Percentiles rank a stretch among this genome's conserved stretches.
Evolutionary conservation across 1,140 invertebrate species (phyloP).

Genomic region (Copidosoma floridanum): DNA sequence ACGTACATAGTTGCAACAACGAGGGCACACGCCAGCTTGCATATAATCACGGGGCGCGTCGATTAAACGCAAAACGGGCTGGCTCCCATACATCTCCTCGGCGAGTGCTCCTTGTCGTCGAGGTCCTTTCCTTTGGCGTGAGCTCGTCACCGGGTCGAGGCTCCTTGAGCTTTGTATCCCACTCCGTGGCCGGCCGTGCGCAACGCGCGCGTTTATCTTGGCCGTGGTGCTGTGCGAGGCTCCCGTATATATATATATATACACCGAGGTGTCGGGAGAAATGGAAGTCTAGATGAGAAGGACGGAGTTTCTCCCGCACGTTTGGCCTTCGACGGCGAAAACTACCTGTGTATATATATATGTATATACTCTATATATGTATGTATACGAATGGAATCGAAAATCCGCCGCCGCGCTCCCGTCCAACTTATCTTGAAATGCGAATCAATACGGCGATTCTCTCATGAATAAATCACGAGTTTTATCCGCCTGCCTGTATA

Average conservation of each 20-base stretch:
- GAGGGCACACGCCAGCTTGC: no score
- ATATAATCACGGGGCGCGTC: no score
- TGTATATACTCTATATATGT: no score
- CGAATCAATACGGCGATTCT: slow-evolving; percentile 27
- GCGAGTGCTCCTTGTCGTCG: neutral
- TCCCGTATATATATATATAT: no score
- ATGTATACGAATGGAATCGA: slow-evolving; percentile 23
- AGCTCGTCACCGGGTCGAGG: neutral
- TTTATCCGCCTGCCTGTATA: neutral
- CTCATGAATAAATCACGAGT: slow-evolving; percentile 30
- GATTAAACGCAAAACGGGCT: no score
- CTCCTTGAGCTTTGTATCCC: neutral
- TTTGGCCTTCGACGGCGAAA: slow-evolving; percentile 19
- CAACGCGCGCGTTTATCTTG: no score
- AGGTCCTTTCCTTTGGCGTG: neutral
- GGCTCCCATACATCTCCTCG: no score
- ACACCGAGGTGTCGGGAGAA: neutral
- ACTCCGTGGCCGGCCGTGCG: no score
- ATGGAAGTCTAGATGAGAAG: neutral
- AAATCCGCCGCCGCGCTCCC: slow-evolving; percentile 19
- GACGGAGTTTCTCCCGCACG: slow-evolving; percentile 20
- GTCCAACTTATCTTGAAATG: slow-evolving; percentile 26
- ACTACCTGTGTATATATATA: no score
- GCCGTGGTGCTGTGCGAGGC: no score
- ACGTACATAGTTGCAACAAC: no score